phyloP scores from a whole-genome alignment of 2,797 vertebrate genomes.

The Bryconaethiops microstoma region DNA sequence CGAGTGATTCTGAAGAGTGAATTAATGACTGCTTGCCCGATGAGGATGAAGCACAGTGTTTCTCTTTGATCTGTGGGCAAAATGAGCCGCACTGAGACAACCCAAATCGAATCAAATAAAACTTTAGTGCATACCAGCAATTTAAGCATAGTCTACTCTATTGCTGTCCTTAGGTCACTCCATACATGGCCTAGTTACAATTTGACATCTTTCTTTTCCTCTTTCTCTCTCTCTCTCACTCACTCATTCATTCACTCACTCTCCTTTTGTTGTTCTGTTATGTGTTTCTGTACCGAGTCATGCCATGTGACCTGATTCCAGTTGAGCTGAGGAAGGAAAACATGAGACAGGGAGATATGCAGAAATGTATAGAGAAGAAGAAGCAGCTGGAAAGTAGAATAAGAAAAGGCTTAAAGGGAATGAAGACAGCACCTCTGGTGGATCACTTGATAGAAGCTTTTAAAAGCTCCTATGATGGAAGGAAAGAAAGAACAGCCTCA shows the following conservation, averaged over 20 bases:
- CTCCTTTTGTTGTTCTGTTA: background rate
- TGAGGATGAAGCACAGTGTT: slow-evolving; percentile 36
- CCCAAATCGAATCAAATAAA: slow-evolving; percentile 28
- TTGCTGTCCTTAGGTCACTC: slow-evolving; percentile 52
- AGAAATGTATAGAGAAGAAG: slow-evolving; percentile 10
- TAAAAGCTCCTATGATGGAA: slow-evolving; percentile 51
- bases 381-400: slow-evolving; percentile 17
- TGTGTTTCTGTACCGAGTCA: background rate
- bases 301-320: background rate
- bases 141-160: slow-evolving; percentile 33
- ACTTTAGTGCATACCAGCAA: slow-evolving; percentile 35
- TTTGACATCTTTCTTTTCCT: slow-evolving; percentile 9
- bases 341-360: background rate
- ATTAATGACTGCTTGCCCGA: slow-evolving; percentile 30
- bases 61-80: slow-evolving; percentile 43
- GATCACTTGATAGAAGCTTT: slow-evolving; percentile 46
- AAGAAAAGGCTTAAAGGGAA: slow-evolving; percentile 17
- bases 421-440: slow-evolving; percentile 37
- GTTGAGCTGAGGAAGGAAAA: slow-evolving; percentile 3
- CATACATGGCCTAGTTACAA: slow-evolving; percentile 38
- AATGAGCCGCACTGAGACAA: slow-evolving; percentile 27
- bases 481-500: slow-evolving; percentile 46
- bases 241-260: background rate
- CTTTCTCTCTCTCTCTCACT: slow-evolving; percentile 5
- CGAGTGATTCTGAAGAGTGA: slow-evolving; percentile 26